phyloP scores from a whole-genome alignment of 2,113 vertebrate species.

The Stomatorhinus ivindoensis region DNA sequence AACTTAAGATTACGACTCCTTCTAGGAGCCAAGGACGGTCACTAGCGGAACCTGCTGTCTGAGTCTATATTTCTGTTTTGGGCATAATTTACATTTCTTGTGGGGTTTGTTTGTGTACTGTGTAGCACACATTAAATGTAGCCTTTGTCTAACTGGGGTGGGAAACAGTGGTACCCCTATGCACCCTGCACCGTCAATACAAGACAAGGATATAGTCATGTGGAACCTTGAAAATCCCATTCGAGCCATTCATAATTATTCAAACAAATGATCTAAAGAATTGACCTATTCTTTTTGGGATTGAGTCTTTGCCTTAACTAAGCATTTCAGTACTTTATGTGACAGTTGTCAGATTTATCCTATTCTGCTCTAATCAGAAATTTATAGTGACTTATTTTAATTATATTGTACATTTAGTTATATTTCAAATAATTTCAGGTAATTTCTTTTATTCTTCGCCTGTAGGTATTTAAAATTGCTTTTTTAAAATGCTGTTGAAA shows the following conservation, averaged over 20 bases:
- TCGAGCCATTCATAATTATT: conserved; percentile 48
- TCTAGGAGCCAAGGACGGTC: conserved; percentile 30
- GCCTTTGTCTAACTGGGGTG: conserved; percentile 62
- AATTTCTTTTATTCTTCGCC: not conserved
- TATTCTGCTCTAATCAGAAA: not conserved
- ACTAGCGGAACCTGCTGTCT: conserved; percentile 63
- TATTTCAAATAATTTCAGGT: not conserved
- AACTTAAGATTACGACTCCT: not conserved
- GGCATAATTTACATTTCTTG: conserved; percentile 68
- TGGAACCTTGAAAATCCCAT: conserved; percentile 57
- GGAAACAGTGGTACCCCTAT: conserved; percentile 66
- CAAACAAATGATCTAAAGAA: not conserved
- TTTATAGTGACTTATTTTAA: not conserved
- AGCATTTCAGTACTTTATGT: not conserved
- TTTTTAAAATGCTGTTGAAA: not conserved
- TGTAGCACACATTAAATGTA: conserved; percentile 66
- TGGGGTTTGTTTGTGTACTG: conserved; percentile 48
- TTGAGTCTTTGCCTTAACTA: not conserved
- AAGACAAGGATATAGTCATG: conserved; percentile 53
- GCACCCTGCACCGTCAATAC: conserved; percentile 47
- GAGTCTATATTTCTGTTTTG: conserved; percentile 53
- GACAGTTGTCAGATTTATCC: not conserved
- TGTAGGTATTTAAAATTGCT: not conserved
- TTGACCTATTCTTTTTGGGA: not conserved
- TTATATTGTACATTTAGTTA: not conserved